Evolutionary conservation across 2,797 vertebrate species (phyloP).

Genomic region (Chaetodon trifasciatus): DNA sequence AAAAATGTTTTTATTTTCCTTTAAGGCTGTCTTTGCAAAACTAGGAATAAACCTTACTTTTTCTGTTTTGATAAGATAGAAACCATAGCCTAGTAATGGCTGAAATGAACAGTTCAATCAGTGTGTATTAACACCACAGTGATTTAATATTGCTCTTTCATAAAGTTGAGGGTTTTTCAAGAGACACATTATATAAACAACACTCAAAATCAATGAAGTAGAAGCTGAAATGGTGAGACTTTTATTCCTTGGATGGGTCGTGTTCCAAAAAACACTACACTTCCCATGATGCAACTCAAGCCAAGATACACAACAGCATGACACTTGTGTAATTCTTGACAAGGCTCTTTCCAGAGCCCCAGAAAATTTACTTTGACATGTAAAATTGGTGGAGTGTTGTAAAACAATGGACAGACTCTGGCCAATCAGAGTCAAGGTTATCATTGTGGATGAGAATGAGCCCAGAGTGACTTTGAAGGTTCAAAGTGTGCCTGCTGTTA

Average conservation of each 20-base stretch:
- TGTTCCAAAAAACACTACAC: constrained; percentile 2
- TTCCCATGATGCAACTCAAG: constrained; percentile 1
- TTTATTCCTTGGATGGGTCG: not conserved
- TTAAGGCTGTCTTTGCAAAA: not conserved
- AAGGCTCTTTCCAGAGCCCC: not conserved
- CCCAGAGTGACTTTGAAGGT: not conserved
- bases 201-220: not conserved
- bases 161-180: not conserved
- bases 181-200: not conserved
- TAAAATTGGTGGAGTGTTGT: constrained; percentile 26
- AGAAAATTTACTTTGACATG: constrained; percentile 31
- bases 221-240: not conserved
- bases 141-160: not conserved
- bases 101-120: not conserved
- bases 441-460: constrained; percentile 13
- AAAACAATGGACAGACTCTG: not conserved
- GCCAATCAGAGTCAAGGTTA: constrained; percentile 3
- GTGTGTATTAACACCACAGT: not conserved
- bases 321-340: not conserved
- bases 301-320: not conserved
- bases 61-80: not conserved
- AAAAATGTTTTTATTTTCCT: not conserved
- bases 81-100: not conserved
- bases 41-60: not conserved
- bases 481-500: not conserved